Percentiles rank a stretch among this genome's conserved stretches.
Conservation (phyloP, 2,888 invertebrate species). For the Torymus auratus region DNA sequence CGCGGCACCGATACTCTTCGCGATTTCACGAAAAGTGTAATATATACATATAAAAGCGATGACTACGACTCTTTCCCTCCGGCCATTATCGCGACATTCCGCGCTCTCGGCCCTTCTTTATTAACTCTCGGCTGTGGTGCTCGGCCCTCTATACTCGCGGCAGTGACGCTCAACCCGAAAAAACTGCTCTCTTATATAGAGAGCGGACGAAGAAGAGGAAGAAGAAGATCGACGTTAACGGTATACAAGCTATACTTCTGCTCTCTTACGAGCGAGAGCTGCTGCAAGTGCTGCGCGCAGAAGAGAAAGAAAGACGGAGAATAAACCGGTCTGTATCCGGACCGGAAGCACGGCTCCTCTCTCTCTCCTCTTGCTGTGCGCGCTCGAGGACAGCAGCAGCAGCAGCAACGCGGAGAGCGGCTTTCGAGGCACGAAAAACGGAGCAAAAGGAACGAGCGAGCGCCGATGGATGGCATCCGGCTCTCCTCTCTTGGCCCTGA, state of each 20-base stretch:
- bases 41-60: too few relatives aligned
- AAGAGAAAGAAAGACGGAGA: constrained; percentile 46
- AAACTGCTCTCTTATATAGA: background rate
- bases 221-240: background rate
- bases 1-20: too few relatives aligned
- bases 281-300: background rate
- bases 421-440: constrained; percentile 62
- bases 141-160: too few relatives aligned
- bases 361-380: constrained; percentile 59
- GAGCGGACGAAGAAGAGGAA: background rate
- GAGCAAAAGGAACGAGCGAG: constrained; percentile 37
- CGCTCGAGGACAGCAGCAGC: constrained; percentile 56
- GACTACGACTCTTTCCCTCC: too few relatives aligned
- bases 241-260: too few relatives aligned
- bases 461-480: constrained; percentile 75
- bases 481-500: constrained; percentile 57
- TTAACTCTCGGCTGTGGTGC: constrained; percentile 17
- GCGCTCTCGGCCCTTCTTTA: constrained; percentile 41
- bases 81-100: background rate
- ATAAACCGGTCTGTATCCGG: constrained; percentile 76
- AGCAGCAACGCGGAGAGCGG: constrained; percentile 2
- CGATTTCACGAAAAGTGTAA: too few relatives aligned
- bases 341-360: constrained; percentile 75
- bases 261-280: too few relatives aligned
- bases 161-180: constrained; percentile 33